These are phyloP conservation scores for Galagoides demidoff DNA, from an alignment of 2,797 vertebrate species.

Conservation along the genomic window DNA sequence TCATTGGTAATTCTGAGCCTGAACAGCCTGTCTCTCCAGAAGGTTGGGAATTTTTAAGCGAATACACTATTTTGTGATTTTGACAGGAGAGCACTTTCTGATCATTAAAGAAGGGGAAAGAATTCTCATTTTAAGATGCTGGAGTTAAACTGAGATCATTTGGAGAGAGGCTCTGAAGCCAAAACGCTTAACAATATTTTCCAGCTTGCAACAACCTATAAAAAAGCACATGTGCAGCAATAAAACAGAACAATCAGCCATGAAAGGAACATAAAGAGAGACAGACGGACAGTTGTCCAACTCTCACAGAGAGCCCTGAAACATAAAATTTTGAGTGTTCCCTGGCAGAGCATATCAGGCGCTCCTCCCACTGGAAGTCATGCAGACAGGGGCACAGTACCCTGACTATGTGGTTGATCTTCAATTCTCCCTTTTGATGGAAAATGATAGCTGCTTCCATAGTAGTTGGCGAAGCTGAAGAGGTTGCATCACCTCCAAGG, in stretches of 20 bases:
- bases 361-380: not conserved
- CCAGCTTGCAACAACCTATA: conserved; percentile 58
- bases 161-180: conserved; percentile 56
- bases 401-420: not conserved
- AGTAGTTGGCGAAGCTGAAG: not conserved
- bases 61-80: conserved; percentile 52
- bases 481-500: not conserved
- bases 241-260: conserved; percentile 63
- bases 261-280: conserved; percentile 60
- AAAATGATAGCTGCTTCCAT: not conserved
- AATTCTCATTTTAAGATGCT: conserved; percentile 42
- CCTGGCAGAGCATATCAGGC: not conserved
- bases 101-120: conserved; percentile 33
- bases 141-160: conserved; percentile 62
- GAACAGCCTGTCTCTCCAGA: not conserved
- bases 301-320: conserved; percentile 8
- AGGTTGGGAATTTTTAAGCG: not conserved
- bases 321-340: conserved; percentile 33
- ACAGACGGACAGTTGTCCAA: conserved; percentile 64
- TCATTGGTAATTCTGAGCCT: conserved; percentile 46
- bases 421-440: not conserved
- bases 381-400: not conserved
- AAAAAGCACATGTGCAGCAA: conserved; percentile 64
- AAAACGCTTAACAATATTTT: conserved; percentile 70
- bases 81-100: conserved; percentile 44